Evolutionary conservation across 1,140 invertebrate genomes (phyloP).

Genomic region (Mercenaria mercenaria): DNA sequence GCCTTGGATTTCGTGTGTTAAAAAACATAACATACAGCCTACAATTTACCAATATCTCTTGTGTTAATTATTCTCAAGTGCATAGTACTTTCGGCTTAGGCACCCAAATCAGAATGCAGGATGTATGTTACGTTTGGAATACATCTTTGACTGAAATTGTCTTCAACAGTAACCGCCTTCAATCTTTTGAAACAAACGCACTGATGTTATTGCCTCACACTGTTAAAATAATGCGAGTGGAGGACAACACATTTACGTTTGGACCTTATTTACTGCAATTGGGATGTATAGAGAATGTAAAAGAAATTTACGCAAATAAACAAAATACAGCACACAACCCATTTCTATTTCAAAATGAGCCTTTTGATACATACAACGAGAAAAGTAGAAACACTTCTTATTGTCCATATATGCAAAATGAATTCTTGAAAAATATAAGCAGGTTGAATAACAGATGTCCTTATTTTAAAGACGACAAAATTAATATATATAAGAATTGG

Average conservation of each 20-base stretch:
- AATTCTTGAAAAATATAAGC: conserved; percentile 4
- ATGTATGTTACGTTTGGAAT: conserved; percentile 51
- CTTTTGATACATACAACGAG: not conserved
- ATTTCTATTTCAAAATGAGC: not conserved
- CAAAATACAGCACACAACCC: not conserved
- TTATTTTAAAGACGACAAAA: not conserved
- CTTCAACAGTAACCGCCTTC: not conserved
- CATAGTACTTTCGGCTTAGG: not conserved
- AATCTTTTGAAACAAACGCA: not conserved
- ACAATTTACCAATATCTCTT: conserved; percentile 11
- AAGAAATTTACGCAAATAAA: not conserved
- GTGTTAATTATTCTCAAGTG: conserved; percentile 22
- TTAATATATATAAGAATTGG: not conserved
- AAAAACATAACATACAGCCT: conserved; percentile 35
- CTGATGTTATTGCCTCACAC: conserved; percentile 49
- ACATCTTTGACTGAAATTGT: conserved; percentile 33
- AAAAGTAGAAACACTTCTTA: not conserved
- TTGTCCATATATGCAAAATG: conserved; percentile 3
- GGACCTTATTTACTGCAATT: conserved; percentile 4
- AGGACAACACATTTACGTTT: conserved; percentile 42
- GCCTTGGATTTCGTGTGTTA: conserved; percentile 38
- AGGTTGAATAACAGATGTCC: not conserved
- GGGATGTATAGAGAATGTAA: not conserved
- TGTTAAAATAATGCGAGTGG: conserved; percentile 22
- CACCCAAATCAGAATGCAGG: not conserved